phyloP scores from a whole-genome alignment of 2,797 vertebrate genomes.

The Hyperoplus immaculatus region DNA sequence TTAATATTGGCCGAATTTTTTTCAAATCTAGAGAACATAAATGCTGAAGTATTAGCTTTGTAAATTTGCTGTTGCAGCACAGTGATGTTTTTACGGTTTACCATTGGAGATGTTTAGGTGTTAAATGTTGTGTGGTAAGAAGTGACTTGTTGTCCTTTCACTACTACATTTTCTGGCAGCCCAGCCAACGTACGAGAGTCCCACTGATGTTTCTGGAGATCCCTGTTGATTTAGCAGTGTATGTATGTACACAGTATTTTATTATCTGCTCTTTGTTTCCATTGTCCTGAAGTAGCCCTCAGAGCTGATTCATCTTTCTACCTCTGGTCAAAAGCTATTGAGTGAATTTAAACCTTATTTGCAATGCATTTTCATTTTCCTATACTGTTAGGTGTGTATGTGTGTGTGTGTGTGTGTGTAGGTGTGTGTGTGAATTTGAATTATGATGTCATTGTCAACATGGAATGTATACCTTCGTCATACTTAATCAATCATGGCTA shows the following conservation, averaged over 20 bases:
- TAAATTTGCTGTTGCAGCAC: neutral
- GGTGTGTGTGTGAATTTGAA: neutral
- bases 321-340: neutral
- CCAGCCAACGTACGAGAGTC: neutral
- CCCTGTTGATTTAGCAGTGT: constrained; percentile 3
- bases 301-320: neutral
- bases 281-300: neutral
- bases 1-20: neutral
- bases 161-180: neutral
- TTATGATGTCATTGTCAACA: neutral
- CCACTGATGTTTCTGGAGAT: constrained; percentile 4
- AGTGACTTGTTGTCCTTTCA: constrained; percentile 6
- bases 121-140: neutral
- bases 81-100: neutral
- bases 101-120: neutral
- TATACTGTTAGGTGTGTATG: neutral
- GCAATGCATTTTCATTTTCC: neutral
- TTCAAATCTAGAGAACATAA: neutral
- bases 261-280: neutral
- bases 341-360: neutral
- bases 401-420: neutral
- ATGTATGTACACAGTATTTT: neutral
- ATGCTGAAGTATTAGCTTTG: neutral
- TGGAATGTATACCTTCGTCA: neutral
- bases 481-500: constrained; percentile 1